A percentile compares a stretch with the other conserved stretches of the same genome.
Conservation (phyloP, 2,797 vertebrate genomes). For the Acipenser transmontanus region DNA sequence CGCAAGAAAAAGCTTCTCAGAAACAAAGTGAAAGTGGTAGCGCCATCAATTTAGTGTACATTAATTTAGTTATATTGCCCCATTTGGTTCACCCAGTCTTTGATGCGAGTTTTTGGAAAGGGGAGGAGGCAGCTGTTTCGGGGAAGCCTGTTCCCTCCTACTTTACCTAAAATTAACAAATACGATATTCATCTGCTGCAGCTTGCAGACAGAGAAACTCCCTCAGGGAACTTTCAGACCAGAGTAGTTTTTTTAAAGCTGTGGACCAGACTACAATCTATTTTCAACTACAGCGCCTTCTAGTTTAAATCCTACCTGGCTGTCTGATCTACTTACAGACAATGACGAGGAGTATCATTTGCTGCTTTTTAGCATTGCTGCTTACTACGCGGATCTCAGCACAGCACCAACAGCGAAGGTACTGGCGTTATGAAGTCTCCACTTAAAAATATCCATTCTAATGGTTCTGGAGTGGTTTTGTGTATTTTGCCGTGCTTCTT, state of each 20-base stretch:
- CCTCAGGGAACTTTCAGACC: constrained; percentile 45
- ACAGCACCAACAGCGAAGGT: constrained; percentile 64
- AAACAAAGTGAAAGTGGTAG: too few species aligned
- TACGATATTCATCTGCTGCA: constrained; percentile 68
- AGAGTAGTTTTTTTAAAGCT: constrained; percentile 34
- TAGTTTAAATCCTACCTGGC: constrained; percentile 22
- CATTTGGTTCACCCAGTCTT: constrained; percentile 11
- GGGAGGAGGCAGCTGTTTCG: constrained; percentile 24
- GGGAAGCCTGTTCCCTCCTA: constrained; percentile 53
- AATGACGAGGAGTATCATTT: constrained; percentile 53
- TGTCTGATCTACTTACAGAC: constrained; percentile 38
- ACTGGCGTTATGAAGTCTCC: constrained; percentile 28
- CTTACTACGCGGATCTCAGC: constrained; percentile 46
- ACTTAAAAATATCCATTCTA: not conserved
- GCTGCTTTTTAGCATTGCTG: constrained; percentile 53
- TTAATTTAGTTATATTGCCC: too few species aligned
- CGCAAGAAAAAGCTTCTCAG: too few species aligned
- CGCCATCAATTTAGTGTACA: too few species aligned
- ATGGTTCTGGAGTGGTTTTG: not conserved
- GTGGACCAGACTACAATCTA: constrained; percentile 40
- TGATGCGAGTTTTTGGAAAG: constrained; percentile 25
- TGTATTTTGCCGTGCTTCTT: constrained; percentile 4
- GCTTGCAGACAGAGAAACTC: constrained; percentile 55
- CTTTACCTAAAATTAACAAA: constrained; percentile 59
- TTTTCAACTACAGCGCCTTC: constrained; percentile 45